phyloP scores from a whole-genome alignment of 2,797 vertebrate species.

The Phalanger gymnotis region DNA sequence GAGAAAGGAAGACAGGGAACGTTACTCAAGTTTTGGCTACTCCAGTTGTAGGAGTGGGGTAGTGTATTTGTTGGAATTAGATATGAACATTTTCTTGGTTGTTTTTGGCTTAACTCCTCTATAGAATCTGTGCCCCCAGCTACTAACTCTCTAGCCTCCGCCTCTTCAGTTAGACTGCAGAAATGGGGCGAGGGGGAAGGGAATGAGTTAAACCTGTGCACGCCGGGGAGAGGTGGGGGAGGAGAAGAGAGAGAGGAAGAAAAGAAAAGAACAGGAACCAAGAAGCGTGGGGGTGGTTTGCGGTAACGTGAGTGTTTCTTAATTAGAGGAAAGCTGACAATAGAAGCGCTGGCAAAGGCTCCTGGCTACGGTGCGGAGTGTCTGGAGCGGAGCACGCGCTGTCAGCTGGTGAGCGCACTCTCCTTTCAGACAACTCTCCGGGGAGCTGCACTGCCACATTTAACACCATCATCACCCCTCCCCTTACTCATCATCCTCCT shows the following conservation, averaged over 20 bases:
- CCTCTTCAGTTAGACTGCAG: background rate
- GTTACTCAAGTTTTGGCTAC: background rate
- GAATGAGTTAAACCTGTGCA: constrained; percentile 69
- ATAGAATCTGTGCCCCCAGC: background rate
- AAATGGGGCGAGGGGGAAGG: background rate
- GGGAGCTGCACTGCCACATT: constrained; percentile 87
- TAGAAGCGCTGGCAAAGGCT: constrained; percentile 86
- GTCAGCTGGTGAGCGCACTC: constrained; percentile 99
- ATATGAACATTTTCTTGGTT: background rate
- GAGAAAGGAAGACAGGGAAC: background rate
- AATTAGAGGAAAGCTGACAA: constrained; percentile 86
- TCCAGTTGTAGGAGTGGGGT: fast-evolving
- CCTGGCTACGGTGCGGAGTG: constrained; percentile 90
- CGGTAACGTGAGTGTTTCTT: constrained; percentile 87
- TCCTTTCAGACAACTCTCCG: constrained; percentile 90
- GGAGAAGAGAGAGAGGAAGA: constrained; percentile 66
- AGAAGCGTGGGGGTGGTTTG: constrained; percentile 68
- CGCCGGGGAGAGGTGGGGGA: background rate
- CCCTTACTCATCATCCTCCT: constrained; percentile 77
- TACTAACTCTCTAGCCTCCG: background rate
- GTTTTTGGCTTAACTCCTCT: constrained; percentile 32
- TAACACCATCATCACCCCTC: constrained; percentile 80
- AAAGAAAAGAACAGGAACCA: constrained; percentile 73
- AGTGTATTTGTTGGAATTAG: background rate
- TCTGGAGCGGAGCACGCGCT: constrained; percentile 94